These are phyloP conservation scores for Phrynosoma platyrhinos DNA, from an alignment of 2,113 vertebrate species.

Conservation along the genomic window DNA sequence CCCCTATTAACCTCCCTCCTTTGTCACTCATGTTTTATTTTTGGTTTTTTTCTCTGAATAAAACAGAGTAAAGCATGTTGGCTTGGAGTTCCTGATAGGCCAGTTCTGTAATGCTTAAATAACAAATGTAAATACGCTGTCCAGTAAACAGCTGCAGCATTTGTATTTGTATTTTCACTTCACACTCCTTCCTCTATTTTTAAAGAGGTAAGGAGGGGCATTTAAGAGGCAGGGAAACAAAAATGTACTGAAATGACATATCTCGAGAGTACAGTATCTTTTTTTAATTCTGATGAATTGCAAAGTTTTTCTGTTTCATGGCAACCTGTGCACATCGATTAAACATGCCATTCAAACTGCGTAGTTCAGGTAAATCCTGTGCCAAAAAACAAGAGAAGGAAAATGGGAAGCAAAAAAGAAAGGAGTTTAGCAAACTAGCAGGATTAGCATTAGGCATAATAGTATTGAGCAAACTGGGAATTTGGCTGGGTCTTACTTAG, in stretches of 20 bases:
- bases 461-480: neutral
- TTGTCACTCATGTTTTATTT: constrained; percentile 53
- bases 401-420: neutral
- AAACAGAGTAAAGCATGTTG: constrained; percentile 33
- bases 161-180: constrained; percentile 5
- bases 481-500: neutral
- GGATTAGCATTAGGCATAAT: neutral
- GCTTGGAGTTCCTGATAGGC: constrained; percentile 3
- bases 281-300: constrained; percentile 53
- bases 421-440: neutral
- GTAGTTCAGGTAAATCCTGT: constrained; percentile 56
- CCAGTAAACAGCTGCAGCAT: constrained; percentile 21
- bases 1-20: neutral
- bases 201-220: constrained; percentile 34
- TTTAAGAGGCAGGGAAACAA: constrained; percentile 1
- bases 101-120: constrained; percentile 38
- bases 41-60: constrained; percentile 46
- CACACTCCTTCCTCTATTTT: accelerated
- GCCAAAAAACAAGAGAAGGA: constrained; percentile 40
- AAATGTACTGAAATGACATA: constrained; percentile 44
- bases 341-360: constrained; percentile 18
- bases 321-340: constrained; percentile 58
- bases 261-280: constrained; percentile 53
- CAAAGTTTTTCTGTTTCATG: constrained; percentile 67
- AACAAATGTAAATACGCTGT: constrained; percentile 63